phyloP scores from a whole-genome alignment of 2,888 invertebrate species.

The Acrobasis repandana region DNA sequence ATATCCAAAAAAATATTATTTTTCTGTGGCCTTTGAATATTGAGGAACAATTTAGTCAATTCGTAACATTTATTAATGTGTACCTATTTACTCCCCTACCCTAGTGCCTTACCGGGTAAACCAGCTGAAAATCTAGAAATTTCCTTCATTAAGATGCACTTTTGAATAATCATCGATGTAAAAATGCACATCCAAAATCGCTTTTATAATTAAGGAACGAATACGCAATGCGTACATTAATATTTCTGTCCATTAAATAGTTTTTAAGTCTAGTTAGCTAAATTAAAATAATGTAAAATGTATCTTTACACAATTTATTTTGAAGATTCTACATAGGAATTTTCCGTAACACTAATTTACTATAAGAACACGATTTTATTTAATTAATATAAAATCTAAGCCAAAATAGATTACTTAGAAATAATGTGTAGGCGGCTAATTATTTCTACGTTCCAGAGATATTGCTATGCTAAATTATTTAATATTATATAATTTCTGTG shows the following conservation, averaged over 20 bases:
- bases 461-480: conserved; percentile 46
- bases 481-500: conserved; percentile 42
- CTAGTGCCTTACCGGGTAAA: conserved; percentile 41
- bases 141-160: conserved; percentile 23
- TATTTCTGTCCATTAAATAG: conserved; percentile 40
- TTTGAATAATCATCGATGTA: conserved; percentile 31
- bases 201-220: conserved; percentile 50
- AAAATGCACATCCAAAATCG: conserved; percentile 46
- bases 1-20: neutral
- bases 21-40: conserved; percentile 30
- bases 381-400: conserved; percentile 54
- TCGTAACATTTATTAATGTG: conserved; percentile 26
- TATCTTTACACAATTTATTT: conserved; percentile 73
- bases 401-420: conserved; percentile 60
- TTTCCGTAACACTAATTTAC: conserved; percentile 57
- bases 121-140: conserved; percentile 6
- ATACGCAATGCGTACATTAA: conserved; percentile 24
- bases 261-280: conserved; percentile 32
- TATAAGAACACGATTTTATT: conserved; percentile 41
- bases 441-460: conserved; percentile 53
- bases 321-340: conserved; percentile 65
- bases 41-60: conserved; percentile 44
- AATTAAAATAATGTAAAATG: conserved; percentile 64
- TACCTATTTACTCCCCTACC: conserved; percentile 33
- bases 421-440: conserved; percentile 53